Evolutionary conservation across 2,113 vertebrate species (phyloP).

Genomic region (Hylia prasina): DNA sequence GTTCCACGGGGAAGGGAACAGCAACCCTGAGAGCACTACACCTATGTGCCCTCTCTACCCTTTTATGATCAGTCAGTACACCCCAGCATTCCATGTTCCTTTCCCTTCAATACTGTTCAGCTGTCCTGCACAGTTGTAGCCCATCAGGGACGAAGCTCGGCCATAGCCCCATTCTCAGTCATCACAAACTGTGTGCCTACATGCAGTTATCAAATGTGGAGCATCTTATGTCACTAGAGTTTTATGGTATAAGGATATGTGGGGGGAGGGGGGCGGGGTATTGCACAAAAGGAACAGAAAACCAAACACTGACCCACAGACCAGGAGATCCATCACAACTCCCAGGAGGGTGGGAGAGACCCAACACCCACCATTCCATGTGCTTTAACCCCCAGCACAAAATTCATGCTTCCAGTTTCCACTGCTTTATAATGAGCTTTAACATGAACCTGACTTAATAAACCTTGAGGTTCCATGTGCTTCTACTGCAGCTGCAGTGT

Average conservation of each 20-base stretch:
- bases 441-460: background rate
- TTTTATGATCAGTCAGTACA: background rate
- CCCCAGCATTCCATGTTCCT: background rate
- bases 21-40: no score
- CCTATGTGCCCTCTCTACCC: background rate
- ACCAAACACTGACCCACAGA: background rate
- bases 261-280: no score
- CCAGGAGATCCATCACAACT: background rate
- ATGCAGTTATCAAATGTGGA: rapidly evolving
- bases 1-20: no score
- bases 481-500: rapidly evolving
- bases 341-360: background rate
- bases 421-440: background rate
- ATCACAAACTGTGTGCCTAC: background rate
- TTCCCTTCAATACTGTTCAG: background rate
- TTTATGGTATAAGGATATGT: rapidly evolving
- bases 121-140: background rate
- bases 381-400: background rate
- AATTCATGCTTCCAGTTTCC: background rate
- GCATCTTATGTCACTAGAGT: rapidly evolving
- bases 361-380: rapidly evolving
- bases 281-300: background rate
- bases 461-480: background rate
- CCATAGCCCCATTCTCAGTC: background rate
- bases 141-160: background rate